A percentile compares a stretch with the other conserved stretches of the same genome.
phyloP scores from a whole-genome alignment of 2,797 vertebrate species.

The Euphonia xanthogaster region DNA sequence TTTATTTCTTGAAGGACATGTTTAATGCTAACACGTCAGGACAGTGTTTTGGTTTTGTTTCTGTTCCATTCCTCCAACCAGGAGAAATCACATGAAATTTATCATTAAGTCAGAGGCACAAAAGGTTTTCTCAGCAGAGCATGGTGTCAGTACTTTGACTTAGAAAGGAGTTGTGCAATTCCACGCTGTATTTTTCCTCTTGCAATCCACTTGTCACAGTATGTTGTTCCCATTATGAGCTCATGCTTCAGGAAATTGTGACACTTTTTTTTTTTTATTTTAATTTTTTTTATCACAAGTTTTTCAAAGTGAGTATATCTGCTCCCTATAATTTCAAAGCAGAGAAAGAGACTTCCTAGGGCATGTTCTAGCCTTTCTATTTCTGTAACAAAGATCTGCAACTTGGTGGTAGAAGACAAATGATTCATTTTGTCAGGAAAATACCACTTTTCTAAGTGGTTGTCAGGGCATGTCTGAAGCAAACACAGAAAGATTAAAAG shows the following conservation, averaged over 20 bases:
- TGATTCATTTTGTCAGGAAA: constrained; percentile 48
- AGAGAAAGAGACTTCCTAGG: neutral
- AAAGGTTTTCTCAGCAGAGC: constrained; percentile 1
- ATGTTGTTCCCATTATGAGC: neutral
- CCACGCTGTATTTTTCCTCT: neutral
- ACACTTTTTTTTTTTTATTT: neutral
- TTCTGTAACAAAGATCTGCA: constrained; percentile 3
- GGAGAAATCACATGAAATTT: neutral
- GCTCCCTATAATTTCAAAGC: neutral
- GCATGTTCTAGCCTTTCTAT: constrained; percentile 36
- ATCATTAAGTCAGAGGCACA: neutral
- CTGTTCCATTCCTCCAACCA: neutral
- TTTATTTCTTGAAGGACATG: neutral
- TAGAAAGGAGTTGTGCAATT: neutral
- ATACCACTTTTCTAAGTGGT: constrained; percentile 14
- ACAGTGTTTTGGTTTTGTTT: constrained; percentile 8
- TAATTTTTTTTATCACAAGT: neutral
- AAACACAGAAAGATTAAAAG: constrained; percentile 45
- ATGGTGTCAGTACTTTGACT: neutral
- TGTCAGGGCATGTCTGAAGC: constrained; percentile 7
- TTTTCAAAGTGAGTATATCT: neutral
- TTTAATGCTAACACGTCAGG: neutral
- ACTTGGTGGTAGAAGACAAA: constrained; percentile 28
- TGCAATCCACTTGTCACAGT: neutral
- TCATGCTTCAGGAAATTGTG: neutral